Percentiles rank a stretch among this genome's conserved stretches.
Conservation (phyloP, 2,113 vertebrate genomes). For the Syngnathus scovelli region DNA sequence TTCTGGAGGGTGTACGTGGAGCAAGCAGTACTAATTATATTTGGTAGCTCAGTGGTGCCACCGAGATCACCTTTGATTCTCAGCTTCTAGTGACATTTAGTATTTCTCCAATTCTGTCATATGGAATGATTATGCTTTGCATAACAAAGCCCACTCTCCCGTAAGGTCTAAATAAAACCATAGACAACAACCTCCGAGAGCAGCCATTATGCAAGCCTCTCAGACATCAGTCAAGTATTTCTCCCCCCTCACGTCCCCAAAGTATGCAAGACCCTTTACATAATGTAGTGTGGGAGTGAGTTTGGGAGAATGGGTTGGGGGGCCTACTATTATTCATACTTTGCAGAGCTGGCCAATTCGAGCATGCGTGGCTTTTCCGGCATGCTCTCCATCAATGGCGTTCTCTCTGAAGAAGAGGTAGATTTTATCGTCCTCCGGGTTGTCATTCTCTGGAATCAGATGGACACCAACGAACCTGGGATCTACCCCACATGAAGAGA, state of each 20-base stretch:
- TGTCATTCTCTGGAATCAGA: constrained; percentile 92
- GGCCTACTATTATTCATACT: constrained; percentile 62
- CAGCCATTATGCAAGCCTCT: constrained; percentile 44
- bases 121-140: constrained; percentile 13
- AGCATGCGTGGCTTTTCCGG: constrained; percentile 92
- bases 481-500: constrained; percentile 69
- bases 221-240: constrained; percentile 39
- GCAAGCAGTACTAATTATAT: background rate
- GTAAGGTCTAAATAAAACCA: constrained; percentile 54
- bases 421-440: constrained; percentile 96
- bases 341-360: constrained; percentile 97
- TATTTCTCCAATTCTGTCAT: constrained; percentile 58
- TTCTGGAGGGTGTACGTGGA: constrained; percentile 24
- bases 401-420: constrained; percentile 98
- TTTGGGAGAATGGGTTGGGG: background rate
- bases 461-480: constrained; percentile 88
- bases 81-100: constrained; percentile 60
- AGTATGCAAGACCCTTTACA: constrained; percentile 38
- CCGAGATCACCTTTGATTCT: constrained; percentile 35
- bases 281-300: constrained; percentile 2
- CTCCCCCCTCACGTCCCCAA: constrained; percentile 18
- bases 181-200: constrained; percentile 47
- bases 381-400: constrained; percentile 92
- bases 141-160: constrained; percentile 51
- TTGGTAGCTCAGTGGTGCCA: background rate